Percentiles rank a stretch among this genome's conserved stretches.
These are phyloP conservation scores for Phoebastria nigripes DNA, from an alignment of 2,797 vertebrate genomes.

Conservation along the genomic window DNA sequence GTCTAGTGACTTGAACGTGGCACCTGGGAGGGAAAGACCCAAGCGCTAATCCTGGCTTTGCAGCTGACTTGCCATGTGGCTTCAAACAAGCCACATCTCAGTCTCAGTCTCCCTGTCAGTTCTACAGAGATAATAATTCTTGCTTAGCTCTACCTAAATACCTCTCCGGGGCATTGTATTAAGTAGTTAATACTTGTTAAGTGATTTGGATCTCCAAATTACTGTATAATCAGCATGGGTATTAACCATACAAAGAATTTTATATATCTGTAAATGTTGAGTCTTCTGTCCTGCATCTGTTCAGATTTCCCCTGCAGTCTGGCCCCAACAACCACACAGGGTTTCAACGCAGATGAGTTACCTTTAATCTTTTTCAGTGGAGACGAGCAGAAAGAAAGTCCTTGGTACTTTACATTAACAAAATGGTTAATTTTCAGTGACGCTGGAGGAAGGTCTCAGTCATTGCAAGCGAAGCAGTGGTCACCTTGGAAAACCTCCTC, in stretches of 20 bases:
- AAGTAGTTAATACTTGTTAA: conserved; percentile 51
- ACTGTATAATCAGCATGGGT: conserved; percentile 21
- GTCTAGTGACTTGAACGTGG: not conserved
- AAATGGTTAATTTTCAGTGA: not conserved
- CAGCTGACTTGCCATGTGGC: not conserved
- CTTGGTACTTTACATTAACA: not conserved
- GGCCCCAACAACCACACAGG: not conserved
- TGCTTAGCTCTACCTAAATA: conserved; percentile 34
- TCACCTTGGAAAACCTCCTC: not conserved
- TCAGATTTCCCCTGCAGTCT: not conserved
- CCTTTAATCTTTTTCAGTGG: not conserved
- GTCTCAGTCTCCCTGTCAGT: not conserved
- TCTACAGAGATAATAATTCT: conserved; percentile 44
- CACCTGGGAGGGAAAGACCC: conserved; percentile 14
- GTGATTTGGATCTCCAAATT: conserved; percentile 43
- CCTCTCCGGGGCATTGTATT: conserved; percentile 30
- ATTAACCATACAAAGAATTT: conserved; percentile 29
- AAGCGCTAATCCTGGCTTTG: conserved; percentile 20
- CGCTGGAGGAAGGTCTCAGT: not conserved
- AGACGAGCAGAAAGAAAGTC: not conserved
- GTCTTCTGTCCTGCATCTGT: conserved; percentile 4
- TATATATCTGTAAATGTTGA: not conserved
- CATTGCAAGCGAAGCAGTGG: not conserved
- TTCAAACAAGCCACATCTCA: conserved; percentile 21
- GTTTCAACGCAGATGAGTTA: not conserved